phyloP scores from a whole-genome alignment of 1,140 invertebrate genomes.

The Drosophila oshimai region DNA sequence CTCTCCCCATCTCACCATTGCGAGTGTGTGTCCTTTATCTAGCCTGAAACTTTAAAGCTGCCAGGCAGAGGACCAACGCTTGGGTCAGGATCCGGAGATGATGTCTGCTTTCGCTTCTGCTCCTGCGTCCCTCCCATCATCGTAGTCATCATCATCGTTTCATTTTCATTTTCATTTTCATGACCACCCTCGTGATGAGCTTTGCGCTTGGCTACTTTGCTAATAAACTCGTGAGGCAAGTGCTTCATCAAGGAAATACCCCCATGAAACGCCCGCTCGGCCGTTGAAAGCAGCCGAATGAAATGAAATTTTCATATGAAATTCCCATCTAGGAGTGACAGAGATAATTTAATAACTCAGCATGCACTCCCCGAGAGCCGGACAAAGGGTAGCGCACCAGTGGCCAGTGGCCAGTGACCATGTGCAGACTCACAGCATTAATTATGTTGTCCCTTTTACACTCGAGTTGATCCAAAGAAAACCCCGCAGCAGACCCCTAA shows the following conservation, averaged over 20 bases:
- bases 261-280: slow-evolving; percentile 13
- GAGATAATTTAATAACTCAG: slow-evolving; percentile 80
- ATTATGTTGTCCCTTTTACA: slow-evolving; percentile 78
- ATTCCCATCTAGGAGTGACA: slow-evolving; percentile 75
- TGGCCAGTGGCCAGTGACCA: slow-evolving; percentile 1
- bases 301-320: slow-evolving; percentile 81
- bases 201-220: slow-evolving; percentile 80
- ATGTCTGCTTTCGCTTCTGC: too few relatives aligned
- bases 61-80: slow-evolving; percentile 35
- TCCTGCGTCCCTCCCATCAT: slow-evolving; percentile 23
- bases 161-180: slow-evolving; percentile 31
- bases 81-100: slow-evolving; percentile 35
- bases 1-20: background rate
- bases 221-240: slow-evolving; percentile 67
- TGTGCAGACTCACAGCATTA: slow-evolving; percentile 55
- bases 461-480: slow-evolving; percentile 33
- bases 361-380: slow-evolving; percentile 47
- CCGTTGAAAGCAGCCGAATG: slow-evolving; percentile 65
- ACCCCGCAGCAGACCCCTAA: background rate
- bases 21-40: slow-evolving; percentile 64
- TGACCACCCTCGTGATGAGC: slow-evolving; percentile 44
- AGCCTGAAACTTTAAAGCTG: slow-evolving; percentile 76
- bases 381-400: background rate
- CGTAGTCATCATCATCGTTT: background rate
- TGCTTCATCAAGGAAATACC: slow-evolving; percentile 57